Conservation (phyloP, 2,888 invertebrate species). For the Sisyra terminalis region DNA sequence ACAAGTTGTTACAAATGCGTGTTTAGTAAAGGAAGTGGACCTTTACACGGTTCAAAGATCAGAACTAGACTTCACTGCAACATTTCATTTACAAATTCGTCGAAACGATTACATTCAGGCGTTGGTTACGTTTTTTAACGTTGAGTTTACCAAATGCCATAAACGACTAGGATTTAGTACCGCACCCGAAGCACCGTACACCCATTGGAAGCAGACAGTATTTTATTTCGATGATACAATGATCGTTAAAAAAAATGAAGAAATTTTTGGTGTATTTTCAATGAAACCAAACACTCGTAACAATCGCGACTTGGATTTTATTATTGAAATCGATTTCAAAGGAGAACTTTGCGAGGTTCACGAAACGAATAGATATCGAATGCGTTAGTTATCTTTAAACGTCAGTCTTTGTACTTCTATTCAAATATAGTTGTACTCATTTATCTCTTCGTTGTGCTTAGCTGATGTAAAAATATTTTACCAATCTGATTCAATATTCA, state of each 20-base stretch:
- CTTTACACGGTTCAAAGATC: slow-evolving; percentile 93
- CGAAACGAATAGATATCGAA: slow-evolving; percentile 75
- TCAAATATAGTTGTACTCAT: neutral
- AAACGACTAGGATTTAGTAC: slow-evolving; percentile 97
- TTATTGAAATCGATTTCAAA: slow-evolving; percentile 82
- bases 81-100: slow-evolving; percentile 65
- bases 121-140: slow-evolving; percentile 96
- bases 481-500: no score
- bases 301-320: slow-evolving; percentile 93
- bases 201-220: slow-evolving; percentile 98
- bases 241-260: slow-evolving; percentile 92
- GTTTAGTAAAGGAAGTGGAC: slow-evolving; percentile 93
- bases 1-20: slow-evolving; percentile 93
- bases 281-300: slow-evolving; percentile 95
- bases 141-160: slow-evolving; percentile 99
- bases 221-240: slow-evolving; percentile 96
- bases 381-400: slow-evolving; percentile 48
- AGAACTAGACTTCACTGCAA: slow-evolving; percentile 82
- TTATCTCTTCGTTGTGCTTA: neutral
- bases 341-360: slow-evolving; percentile 73
- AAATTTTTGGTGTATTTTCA: slow-evolving; percentile 77
- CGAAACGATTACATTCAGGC: slow-evolving; percentile 97
- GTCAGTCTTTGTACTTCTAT: neutral
- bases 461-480: neutral
- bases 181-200: slow-evolving; percentile 93